A percentile compares a stretch with the other conserved stretches of the same genome.
phyloP scores from a whole-genome alignment of 1,140 invertebrate genomes.

The Drosophila melanogaster region DNA sequence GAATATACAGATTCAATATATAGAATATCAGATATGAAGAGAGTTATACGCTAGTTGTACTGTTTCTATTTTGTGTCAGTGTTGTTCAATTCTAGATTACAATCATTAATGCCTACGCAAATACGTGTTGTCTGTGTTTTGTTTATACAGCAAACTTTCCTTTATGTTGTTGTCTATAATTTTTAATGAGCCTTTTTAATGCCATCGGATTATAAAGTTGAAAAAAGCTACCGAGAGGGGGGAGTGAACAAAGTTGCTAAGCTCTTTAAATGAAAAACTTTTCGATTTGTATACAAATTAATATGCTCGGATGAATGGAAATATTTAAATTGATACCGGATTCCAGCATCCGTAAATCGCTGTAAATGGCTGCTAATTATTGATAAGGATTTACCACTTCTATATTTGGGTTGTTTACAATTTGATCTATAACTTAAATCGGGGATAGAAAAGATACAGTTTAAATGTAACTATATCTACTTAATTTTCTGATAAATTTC shows the following conservation, averaged over 20 bases:
- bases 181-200: constrained; percentile 58
- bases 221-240: constrained; percentile 10
- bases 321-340: constrained; percentile 32
- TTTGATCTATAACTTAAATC: neutral
- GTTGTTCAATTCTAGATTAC: constrained; percentile 41
- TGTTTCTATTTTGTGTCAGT: constrained; percentile 23
- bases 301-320: constrained; percentile 29
- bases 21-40: constrained; percentile 45
- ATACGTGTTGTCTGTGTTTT: constrained; percentile 27
- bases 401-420: constrained; percentile 11
- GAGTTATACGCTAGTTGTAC: constrained; percentile 30
- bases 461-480: constrained; percentile 25
- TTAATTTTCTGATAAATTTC: constrained; percentile 12
- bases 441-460: neutral
- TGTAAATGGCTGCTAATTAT: constrained; percentile 48
- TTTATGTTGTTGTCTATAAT: constrained; percentile 11
- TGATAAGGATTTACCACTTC: constrained; percentile 13
- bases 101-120: constrained; percentile 48
- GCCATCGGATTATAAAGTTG: constrained; percentile 42
- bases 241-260: constrained; percentile 40
- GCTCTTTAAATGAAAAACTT: constrained; percentile 45
- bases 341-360: constrained; percentile 31
- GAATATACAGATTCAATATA: constrained; percentile 54
- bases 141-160: constrained; percentile 40
- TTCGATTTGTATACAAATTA: constrained; percentile 47